Evolutionary conservation across 2,797 vertebrate genomes (phyloP), one percentile per base, ranked within the genome.

Genomic region (Liparis tanakae): DNA sequence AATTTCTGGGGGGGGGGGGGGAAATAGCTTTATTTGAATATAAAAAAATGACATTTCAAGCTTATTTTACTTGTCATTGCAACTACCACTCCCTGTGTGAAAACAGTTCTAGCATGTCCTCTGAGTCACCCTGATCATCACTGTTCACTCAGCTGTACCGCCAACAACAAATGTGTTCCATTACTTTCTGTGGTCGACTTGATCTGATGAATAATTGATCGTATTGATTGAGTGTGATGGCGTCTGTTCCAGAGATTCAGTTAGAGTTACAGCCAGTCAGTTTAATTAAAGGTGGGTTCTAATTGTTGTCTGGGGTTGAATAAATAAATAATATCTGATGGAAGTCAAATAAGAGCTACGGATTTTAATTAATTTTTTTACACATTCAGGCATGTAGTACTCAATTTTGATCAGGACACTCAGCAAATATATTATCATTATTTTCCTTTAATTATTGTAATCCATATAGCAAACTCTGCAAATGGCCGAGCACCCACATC

Each of bases 131-230:
- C 54, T 7, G 12, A 53, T 60, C 59, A 74, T 3, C 68, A 51
- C 7, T 12, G 37, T 53, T 80, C 72, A 48, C 63, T 53, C 70
- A 57, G 53, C 55, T 22, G 1, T 41, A 5, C 33, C 53, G 22
- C 18, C 1, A 8, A 48, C 64, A 70, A 67, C 48, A 34, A 18
- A 74, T 36, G 66, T 51, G 55, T 22, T 33, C 66, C 48, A 48
- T 74, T 72, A 57, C 69, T 65, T 69, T 43, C 70, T 2, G 20
- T 41, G 54, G 37, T 69, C 72, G n/a, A 3, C 67, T 78, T 50
- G 41, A 72, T 70, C 67, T 50, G 70, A 69, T 89, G 78, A 85
- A 90, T 90, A 90, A 90, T 87, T 86, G 68, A 90, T 81, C 34
- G 41, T 71, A 79, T 87, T 88, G 85, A 90, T 72, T 48, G 51